Base-by-base conservation (phyloP, 2,113 vertebrate genomes). In the Tetrao urogallus region DNA sequence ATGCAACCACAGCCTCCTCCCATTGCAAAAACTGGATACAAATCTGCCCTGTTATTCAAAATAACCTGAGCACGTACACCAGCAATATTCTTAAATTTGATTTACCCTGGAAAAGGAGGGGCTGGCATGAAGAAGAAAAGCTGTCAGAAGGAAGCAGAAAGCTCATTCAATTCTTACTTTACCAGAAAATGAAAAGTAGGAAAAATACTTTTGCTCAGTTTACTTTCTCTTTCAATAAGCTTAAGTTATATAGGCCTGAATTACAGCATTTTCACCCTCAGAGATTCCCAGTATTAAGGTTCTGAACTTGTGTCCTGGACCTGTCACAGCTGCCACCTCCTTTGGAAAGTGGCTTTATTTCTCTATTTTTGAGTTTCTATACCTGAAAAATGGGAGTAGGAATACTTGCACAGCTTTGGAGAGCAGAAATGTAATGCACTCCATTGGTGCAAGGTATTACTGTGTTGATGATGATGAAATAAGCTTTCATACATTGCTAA, bases 401-500 rank as follows among this genome's bases (percentile, higher is more conserved):
- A 74, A 77, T 32, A 69, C 56, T 88, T 25, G 70, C 30, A 28
- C 30, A 69, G 85, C 93, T 92, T 88, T 86, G 76, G 90, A 94
- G 88, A 74, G 42, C 88, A 64, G 82, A 81, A 77, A 72, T 27
- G 57, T 40, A 92, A 88, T 95, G 79, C 79, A 88, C 61, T 91
- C 65, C 76, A 36, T 69, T 65, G 89, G 89, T 88, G 94, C 95
- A 92, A 95, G 94, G 91, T 92, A 95, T 94, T 93, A 87, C 79
- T 72, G 52, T 74, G 91, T 65, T 95, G 94, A 92, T 96, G 96
- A 90, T 93, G 95, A 95, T 94, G 92, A 94, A 97, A 95, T 92
- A 95, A 95, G 94, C 94, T 96, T 95, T 97, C 92, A 95, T 72
- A 95, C 54, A 66, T 69, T 76, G 40, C 94, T 97, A 95, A 97